phyloP scores from a whole-genome alignment of 2,797 vertebrate genomes.

The Serranus cabrilla region DNA sequence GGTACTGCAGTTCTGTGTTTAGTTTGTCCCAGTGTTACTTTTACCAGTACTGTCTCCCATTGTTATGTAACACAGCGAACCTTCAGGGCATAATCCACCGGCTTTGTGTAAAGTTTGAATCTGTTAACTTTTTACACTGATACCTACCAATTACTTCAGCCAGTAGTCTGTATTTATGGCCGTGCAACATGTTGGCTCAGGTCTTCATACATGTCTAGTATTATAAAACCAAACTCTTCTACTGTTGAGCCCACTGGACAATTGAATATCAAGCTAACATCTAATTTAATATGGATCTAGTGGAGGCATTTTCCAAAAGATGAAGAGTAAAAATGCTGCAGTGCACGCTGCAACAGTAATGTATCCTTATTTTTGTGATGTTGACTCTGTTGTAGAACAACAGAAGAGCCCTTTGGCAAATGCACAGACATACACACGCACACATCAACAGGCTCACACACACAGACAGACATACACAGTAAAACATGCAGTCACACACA shows the following conservation, averaged over 20 bases:
- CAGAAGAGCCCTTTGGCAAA: constrained; percentile 64
- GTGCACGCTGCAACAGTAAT: constrained; percentile 26
- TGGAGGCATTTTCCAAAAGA: constrained; percentile 14
- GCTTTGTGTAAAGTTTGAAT: too few relatives aligned
- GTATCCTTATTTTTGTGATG: constrained; percentile 54
- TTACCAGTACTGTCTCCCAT: too few relatives aligned
- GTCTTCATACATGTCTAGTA: background rate
- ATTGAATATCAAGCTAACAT: constrained; percentile 31
- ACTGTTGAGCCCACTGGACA: constrained; percentile 2
- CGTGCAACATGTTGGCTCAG: too few relatives aligned
- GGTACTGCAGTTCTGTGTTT: too few relatives aligned
- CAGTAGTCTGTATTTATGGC: too few relatives aligned
- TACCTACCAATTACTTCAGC: too few relatives aligned
- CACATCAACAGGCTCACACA: constrained; percentile 25
- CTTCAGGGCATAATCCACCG: too few relatives aligned
- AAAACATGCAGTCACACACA: constrained; percentile 63
- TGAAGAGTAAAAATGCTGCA: constrained; percentile 32
- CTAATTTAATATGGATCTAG: constrained; percentile 44
- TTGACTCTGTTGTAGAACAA: constrained; percentile 61
- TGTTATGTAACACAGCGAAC: too few relatives aligned
- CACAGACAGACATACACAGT: constrained; percentile 28
- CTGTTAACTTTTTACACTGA: too few relatives aligned
- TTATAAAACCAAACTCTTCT: background rate
- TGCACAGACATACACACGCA: constrained; percentile 18
- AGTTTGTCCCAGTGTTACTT: too few relatives aligned